Base-by-base conservation (phyloP, 2,113 vertebrate genomes). In the Tenrec ecaudatus region DNA sequence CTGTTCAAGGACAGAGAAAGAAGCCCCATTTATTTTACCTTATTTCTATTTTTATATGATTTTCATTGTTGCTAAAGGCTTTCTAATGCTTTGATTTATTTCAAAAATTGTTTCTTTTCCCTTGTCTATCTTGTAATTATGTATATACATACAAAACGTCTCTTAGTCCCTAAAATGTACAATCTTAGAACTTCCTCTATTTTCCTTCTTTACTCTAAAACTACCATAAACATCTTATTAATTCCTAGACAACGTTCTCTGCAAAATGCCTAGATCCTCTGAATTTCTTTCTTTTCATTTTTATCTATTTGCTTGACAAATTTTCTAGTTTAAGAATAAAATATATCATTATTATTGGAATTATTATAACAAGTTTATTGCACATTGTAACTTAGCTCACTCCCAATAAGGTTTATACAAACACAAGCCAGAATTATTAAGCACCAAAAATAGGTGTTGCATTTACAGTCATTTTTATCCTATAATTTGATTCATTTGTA, bases 41-140 rank as follows among this genome's bases (percentile, higher is more conserved):
- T 62, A 64, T 91, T 94, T 95, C 62, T 84, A 33, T 58, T 86
- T 92, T 90, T 38, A 80, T 87, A 75, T 31, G n/a, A 80, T 92
- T 92, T 92, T 88, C 73, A 82, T 47, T 36, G 10, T 83, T 53
- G 38, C 17, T 80, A 15, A 95, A 79, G 57, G 43, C 92, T 27
- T 88, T 76, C 19, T 68, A 86, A 93, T 86, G 38, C 15, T 94
- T 83, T 86, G 33, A 29, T 87, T 84, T 95, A 4, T 71, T 89
- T 79, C 23, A 82, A 91, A 95, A 90, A 47, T 29, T 68, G 1
- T 57, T 66, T 79, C 43, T 81, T 83, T 86, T 66, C 2, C 88
- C 4, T 91, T 89, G 10, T 66, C 23, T 90, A 14, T 71, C 31
- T 38, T 88, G 9, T 33, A 36, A 7, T 76, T 75, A 68, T 15